Evolutionary conservation across 2,113 vertebrate genomes (phyloP), one percentile per base, ranked within the genome.

Genomic region (Nesoenas mayeri): DNA sequence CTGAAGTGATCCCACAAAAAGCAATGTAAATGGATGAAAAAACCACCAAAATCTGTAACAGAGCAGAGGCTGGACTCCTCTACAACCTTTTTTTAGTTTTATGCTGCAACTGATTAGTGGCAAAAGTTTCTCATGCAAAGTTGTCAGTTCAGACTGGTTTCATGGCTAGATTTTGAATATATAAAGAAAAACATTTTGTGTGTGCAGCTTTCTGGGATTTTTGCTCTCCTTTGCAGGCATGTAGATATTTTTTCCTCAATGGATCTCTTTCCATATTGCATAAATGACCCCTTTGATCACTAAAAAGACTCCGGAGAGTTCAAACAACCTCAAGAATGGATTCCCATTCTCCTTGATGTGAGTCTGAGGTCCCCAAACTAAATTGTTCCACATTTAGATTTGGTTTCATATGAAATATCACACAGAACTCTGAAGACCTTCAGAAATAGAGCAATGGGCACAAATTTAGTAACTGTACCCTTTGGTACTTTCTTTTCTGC

Each of bases 101-200:
- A 64, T 62, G 34, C 82, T 96, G 69, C 69, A 91, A 88, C 12
- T 81, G 69, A 90, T 92, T 95, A 88, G 67, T 92, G 79, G 36
- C 72, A 64, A 48, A 74, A 56, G 60, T 38, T 93, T 91, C 79
- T 93, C 5, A 2, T 84, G 60, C 73, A 91, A 88, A 93, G 83
- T 31, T 88, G n/a, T 94, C 67, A 66, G 82, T 62, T 94, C 60
- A 80, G 75, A 71, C 75, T 64, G 38, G 69, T 90, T 96, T 74
- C 25, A 80, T 74, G 32, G 72, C 48, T 88, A 34, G 28, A 62
- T 80, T 77, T 89, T 26, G 42, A 62, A 88, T 25, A 67, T 19
- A 44, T 80, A 84, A 94, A 92, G 44, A 67, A 83, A 79, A 94
- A 47, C 6, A 51, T 70, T 80, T 69, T 73, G 26, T 44, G n/a